Evolutionary conservation across 2,888 invertebrate genomes (phyloP).

Genomic region (Drosophila siamana): DNA sequence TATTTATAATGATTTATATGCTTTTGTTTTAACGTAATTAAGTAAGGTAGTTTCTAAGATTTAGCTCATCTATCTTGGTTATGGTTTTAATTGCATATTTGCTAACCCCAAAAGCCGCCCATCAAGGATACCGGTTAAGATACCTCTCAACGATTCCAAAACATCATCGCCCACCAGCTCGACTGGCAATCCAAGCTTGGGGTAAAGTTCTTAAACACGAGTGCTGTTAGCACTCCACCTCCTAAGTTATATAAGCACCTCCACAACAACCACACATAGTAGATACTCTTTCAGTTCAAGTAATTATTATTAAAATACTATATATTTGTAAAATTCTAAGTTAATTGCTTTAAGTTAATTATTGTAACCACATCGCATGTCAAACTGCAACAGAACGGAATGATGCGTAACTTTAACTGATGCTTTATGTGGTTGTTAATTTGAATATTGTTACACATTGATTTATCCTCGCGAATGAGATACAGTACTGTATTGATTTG

Average conservation of each 20-base stretch:
- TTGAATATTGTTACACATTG: background rate
- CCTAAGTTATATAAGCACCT: slow-evolving; percentile 2
- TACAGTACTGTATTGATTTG: background rate
- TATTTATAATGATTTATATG: slow-evolving; percentile 34
- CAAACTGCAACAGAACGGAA: slow-evolving; percentile 20
- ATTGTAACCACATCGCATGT: slow-evolving; percentile 35
- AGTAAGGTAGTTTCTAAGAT: slow-evolving; percentile 29
- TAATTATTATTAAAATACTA: slow-evolving; percentile 54
- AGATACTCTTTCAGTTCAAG: slow-evolving; percentile 54
- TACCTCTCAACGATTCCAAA: slow-evolving; percentile 84
- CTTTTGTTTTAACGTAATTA: slow-evolving; percentile 30
- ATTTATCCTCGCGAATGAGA: background rate
- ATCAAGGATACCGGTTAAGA: slow-evolving; percentile 85
- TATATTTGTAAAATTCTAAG: slow-evolving; percentile 11
- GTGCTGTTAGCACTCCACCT: background rate
- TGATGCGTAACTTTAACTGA: slow-evolving; percentile 24
- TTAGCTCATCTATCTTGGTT: slow-evolving; percentile 21
- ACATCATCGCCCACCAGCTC: slow-evolving; percentile 84
- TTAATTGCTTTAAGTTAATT: slow-evolving; percentile 8
- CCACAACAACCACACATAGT: slow-evolving; percentile 40
- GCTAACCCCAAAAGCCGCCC: slow-evolving; percentile 79
- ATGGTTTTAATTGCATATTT: slow-evolving; percentile 45
- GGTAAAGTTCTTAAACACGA: slow-evolving; percentile 75
- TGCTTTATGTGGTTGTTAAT: slow-evolving; percentile 19
- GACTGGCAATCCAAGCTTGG: slow-evolving; percentile 84